Evolutionary conservation across 2,888 invertebrate species (phyloP), one percentile per base, ranked within the genome.

Genomic region (Cephus spinipes): DNA sequence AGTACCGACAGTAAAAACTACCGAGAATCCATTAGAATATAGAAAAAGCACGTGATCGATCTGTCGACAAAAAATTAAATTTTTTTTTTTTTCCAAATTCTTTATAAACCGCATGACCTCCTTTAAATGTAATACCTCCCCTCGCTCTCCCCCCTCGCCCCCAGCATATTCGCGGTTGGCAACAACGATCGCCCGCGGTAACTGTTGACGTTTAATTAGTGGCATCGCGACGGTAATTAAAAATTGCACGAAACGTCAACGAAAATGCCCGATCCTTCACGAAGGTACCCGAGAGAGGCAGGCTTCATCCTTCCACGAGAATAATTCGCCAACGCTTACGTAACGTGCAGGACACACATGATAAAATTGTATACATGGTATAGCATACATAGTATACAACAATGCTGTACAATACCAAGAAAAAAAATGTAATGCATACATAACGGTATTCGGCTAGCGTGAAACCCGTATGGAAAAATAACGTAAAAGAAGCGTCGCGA

Each of bases 1-100:
- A 98, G 98, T 98, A 92, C 9, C 1, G 23, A 55, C 2, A 23
- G 2, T 23, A 55, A 55, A 2, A 55, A 55, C 23, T 9, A 81
- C 34, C 33, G 31, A 40, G 55, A 36, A 55, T 11, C 32, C 9
- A 74, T 6, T 69, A 71, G 74, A 23, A 69, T 68, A 69, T n/a
- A 74, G 9, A 3, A 69, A 74, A 76, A 33, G 31, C 11, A 23
- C 23, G 15, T 6, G 55, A 55, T 55, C 23, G 55, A 23, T 55
- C 23, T 9, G 9, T 23, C 9, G 2, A 55, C 0, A 55, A 55
- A 6, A 55, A 9, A 55, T 55, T 2, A 23, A 55, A 55, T 32
- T 32, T 32, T 3, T 12, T 35, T 12, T 35, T 12, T 55, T 9
- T 23, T 23, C 55, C 9, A 55, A 55, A 55, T 55, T 2, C 9